phyloP scores from a whole-genome alignment of 53 echinoderm and acorn worm genomes.

The Mesocentrotus franciscanus region DNA sequence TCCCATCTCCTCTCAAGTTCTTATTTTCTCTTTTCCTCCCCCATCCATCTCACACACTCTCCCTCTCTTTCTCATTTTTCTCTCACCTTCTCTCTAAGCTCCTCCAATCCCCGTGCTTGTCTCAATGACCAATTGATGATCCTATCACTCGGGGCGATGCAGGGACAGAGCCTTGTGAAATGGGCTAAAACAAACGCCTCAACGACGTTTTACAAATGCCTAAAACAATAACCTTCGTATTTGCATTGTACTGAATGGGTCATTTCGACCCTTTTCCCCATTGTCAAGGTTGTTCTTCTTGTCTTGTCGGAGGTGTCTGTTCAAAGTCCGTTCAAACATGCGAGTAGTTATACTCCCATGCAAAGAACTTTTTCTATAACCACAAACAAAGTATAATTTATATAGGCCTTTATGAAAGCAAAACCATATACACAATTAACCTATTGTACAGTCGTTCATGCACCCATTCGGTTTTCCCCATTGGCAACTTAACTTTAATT shows the following conservation, averaged over 20 bases:
- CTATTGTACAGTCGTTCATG: too few species aligned
- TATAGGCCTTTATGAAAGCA: too few species aligned
- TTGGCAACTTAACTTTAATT: too few species aligned
- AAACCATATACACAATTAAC: too few species aligned
- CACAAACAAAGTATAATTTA: too few species aligned
- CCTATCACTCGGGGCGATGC: constrained; percentile 24
- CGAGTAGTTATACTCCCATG: too few species aligned
- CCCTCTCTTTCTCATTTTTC: constrained; percentile 10
- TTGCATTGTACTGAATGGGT: constrained; percentile 10
- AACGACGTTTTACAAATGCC: constrained; percentile 8
- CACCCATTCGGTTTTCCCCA: too few species aligned
- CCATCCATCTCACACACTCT: neutral
- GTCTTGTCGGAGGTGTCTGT: too few species aligned
- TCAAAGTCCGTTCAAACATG: too few species aligned
- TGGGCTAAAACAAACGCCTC: constrained; percentile 30
- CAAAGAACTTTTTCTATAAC: too few species aligned
- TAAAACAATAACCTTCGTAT: constrained; percentile 8
- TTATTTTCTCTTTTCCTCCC: neutral
- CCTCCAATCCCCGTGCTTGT: constrained; percentile 42
- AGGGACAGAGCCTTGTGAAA: constrained; percentile 7
- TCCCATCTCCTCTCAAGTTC: neutral
- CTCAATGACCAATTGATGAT: constrained; percentile 53
- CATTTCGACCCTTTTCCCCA: neutral
- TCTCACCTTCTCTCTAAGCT: constrained; percentile 41
- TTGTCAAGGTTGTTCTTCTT: neutral